Evolutionary conservation across 2,797 vertebrate genomes (phyloP).

Genomic region (Poeciliopsis paucimaculata): DNA sequence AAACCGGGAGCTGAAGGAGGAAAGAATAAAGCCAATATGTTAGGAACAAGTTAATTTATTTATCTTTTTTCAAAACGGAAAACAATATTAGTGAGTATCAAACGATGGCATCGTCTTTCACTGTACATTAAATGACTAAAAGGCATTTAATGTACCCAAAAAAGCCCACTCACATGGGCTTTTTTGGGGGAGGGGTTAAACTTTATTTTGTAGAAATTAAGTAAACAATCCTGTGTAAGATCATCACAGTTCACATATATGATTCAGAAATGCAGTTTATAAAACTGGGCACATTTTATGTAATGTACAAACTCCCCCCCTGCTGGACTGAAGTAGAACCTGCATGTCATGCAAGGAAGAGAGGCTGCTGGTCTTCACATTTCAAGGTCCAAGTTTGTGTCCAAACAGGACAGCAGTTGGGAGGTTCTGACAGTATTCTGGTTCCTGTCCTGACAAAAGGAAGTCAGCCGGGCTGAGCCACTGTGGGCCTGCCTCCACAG

Average conservation of each 20-base stretch:
- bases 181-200: too few relatives aligned
- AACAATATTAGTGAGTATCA: background rate
- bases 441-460: slow-evolving; percentile 60
- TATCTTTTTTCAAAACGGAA: background rate
- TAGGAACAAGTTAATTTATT: background rate
- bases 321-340: slow-evolving; percentile 45
- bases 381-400: slow-evolving; percentile 4
- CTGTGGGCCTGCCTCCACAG: slow-evolving; percentile 55
- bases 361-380: slow-evolving; percentile 1
- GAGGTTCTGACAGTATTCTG: slow-evolving; percentile 34
- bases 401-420: slow-evolving; percentile 4
- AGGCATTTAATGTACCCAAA: too few relatives aligned
- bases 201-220: background rate
- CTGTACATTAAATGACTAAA: background rate
- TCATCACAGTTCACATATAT: background rate
- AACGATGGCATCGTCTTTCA: background rate
- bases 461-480: slow-evolving; percentile 46
- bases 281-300: background rate
- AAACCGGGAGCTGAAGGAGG: background rate
- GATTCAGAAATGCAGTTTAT: background rate
- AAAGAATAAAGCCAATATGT: background rate
- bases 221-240: background rate
- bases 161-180: too few relatives aligned
- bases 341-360: background rate
- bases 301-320: slow-evolving; percentile 49